These are phyloP conservation scores for Acomys russatus DNA, from an alignment of 2,797 vertebrate genomes.

Conservation along the genomic window DNA sequence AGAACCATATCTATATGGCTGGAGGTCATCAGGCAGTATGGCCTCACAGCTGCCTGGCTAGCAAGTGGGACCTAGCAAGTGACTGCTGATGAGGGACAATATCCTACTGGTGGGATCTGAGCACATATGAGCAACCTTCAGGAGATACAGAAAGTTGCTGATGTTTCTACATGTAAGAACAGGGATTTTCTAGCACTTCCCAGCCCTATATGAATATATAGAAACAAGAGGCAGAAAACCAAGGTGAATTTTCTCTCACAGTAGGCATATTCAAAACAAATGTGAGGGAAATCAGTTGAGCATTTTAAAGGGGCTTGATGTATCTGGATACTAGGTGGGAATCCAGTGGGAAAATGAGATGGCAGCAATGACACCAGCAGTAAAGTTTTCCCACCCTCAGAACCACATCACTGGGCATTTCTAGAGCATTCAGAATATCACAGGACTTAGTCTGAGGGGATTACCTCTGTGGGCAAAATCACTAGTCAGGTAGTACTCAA, in stretches of 20 bases:
- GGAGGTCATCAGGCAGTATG: background rate
- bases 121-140: background rate
- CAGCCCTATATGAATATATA: constrained; percentile 35
- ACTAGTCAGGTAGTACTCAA: constrained; percentile 7
- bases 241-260: background rate
- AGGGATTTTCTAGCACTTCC: constrained; percentile 19
- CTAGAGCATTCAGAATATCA: constrained; percentile 55
- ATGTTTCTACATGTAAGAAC: background rate
- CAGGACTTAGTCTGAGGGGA: constrained; percentile 12
- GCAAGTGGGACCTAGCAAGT: background rate
- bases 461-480: constrained; percentile 36
- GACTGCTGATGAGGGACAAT: background rate
- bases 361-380: background rate
- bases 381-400: too few species aligned
- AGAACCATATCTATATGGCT: background rate
- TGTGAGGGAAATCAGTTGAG: background rate
- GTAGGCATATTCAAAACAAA: constrained; percentile 41
- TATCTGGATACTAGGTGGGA: background rate
- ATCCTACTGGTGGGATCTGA: background rate
- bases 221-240: background rate
- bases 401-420: background rate
- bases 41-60: background rate
- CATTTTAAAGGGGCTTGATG: background rate
- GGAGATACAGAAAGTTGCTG: background rate
- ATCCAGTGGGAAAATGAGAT: accelerated